Evolutionary conservation across 2,113 vertebrate species (phyloP), one percentile per base, ranked within the genome.

Genomic region (Albula glossodonta): DNA sequence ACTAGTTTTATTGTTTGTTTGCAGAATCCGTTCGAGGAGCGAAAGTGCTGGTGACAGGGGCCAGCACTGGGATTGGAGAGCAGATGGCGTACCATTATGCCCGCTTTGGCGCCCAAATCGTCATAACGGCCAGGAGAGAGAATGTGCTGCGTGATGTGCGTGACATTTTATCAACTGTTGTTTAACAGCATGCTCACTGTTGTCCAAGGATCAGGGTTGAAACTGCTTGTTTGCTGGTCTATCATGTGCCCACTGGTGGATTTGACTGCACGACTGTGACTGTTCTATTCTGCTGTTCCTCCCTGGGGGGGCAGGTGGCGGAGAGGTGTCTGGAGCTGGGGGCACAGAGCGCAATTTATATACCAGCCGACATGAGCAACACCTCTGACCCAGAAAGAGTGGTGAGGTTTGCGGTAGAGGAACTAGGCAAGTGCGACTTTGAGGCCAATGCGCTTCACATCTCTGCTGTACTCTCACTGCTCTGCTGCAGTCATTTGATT

Each of bases 61-160:
- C 97, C 90, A 98, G 96, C 57, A 93, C 93, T 7, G 97, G 97
- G 0, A 96, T 98, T 2, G 97, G 97, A 0, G 96, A 98, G 89
- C 96, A 98, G 92, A 92, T 98, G 86, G 97, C 96, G 0, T 97
- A 97, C 88, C 96, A 96, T 82, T 97, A 96, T 4, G 95, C 96
- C 9, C 91, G 91, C 4, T 94, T 96, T 66, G 97, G 97, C 50
- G 95, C 97, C 31, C 93, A 96, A 80, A 90, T 98, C 13, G 95
- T 97, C 22, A 92, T 97, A 86, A 97, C 97, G 9, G 97, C 96
- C 31, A 93, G 95, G 66, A 95, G 96, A 5, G 95, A 95, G 87
- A 90, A 93, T 63, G 93, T 95, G 0, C 92, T 98, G 89, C 93
- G 95, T 83, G 90, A 97, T 95, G 97, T 97, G 79, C 94, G 93